Evolutionary conservation across 2,797 vertebrate genomes (phyloP), one percentile per base, ranked within the genome.

Genomic region (Peromyscus melanophrys): DNA sequence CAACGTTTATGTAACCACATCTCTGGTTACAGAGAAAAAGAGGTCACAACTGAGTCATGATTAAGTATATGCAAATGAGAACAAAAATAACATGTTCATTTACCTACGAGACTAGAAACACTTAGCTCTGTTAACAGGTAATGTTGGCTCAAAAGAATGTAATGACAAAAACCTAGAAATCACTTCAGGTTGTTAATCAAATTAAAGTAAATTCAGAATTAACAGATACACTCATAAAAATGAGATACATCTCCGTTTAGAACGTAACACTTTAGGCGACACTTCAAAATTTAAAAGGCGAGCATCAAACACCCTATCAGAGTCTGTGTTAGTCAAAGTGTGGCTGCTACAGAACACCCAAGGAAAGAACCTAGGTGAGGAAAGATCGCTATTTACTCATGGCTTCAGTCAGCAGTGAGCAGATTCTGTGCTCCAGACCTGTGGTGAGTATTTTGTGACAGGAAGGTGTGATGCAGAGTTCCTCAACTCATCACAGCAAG

Each of bases 31-130:
- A 80, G 46, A 67, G 1, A 85, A n/a, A 21, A 37, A 46, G 8
- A 61, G 2, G 23, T 76, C 71, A 65, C 55, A 77, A 84, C 23
- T 57, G 17, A 61, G 59, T 52, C 63, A 69, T 25, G 37, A 73
- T 40, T 59, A 92, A 61, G 49, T 85, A 73, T 52, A 73, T 52
- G 17, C 23, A 93, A 75, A 89, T 37, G 11, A 87, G 91, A 96
- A 85, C 11, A 52, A 46, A 83, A 84, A 29, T 29, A 11, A 23
- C 8, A 37, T 46, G 52, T 17, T 57, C 52, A 65, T 88, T 82
- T 57, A 80, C n/a, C 37, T 63, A 46, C 81, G 9, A 78, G 86
- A 80, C 0, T 59, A 71, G 52, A 55, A 95, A 90, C 71, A 85
- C 76, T 90, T 83, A 63, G 49, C 31, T 91, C 40, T 84, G 55